Base-by-base conservation (phyloP, 2,113 vertebrate genomes). In the Toxostoma redivivum region DNA sequence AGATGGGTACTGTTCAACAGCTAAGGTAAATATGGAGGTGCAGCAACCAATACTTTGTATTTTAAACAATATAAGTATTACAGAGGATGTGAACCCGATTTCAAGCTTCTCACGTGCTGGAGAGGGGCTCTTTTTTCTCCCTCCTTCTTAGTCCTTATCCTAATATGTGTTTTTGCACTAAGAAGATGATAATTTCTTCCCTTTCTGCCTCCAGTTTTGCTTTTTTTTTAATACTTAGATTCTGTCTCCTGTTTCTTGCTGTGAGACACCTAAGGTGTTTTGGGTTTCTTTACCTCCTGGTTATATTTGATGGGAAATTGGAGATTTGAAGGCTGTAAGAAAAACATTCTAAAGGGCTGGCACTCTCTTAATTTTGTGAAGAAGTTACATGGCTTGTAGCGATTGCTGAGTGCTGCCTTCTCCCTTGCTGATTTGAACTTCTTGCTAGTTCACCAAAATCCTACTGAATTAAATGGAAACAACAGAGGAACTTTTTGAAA, bases 111-210 rank as follows among this genome's bases (percentile, higher is more conserved):
- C 9, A 61, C 3, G 7, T 28, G 37, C 54, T 87, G 37, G n/a
- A 72, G 42, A 69, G 12, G 54, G 20, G 15, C n/a, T 83, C 4
- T 77, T 70, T 28, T 23, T 62, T 57, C 45, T 11, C 64, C 3
- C 1, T 84, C 5, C 15, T 66, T 62, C 50, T n/a, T 51, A 57
- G 25, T 65, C 15, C 18, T 25, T 81, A 42, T 56, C 6, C 7
- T 19, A 50, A 0, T 22, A 35, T 8, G 3, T 69, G 10, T 7
- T 95, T 67, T 67, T 53, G n/a, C 0, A 0, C 61, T 81, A 48
- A n/a, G 50, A 37, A 0, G 4, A n/a, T 0, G 0, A 37, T 15
- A 83, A 60, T 69, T 61, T 54, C 53, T 91, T 64, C 0, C 0
- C 38, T 73, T 77, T 76, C 42, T 66, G 4, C 66, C 33, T 78